Base-by-base conservation (phyloP, 2,797 vertebrate genomes). In the Hipposideros larvatus region DNA sequence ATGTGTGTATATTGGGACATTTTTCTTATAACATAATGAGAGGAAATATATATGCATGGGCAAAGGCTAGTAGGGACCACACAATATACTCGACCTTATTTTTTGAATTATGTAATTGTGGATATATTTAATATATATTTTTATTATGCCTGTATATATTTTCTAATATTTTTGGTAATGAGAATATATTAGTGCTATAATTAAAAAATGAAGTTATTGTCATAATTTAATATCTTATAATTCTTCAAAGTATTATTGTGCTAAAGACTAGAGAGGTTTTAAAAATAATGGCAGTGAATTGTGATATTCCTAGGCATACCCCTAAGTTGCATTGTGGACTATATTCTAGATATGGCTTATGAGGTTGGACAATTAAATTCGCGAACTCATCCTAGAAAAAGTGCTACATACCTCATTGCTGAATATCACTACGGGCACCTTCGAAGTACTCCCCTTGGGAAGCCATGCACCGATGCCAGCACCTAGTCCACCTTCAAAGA, bases 101-200 rank as follows among this genome's bases (percentile, higher is more conserved):
- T 92, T 66, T 82, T 26, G 61, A 51, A 24, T 34, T 21, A 34
- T n/a, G 61, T n/a, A 26, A 66, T 34, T 31, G 24, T 34, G 7
- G 28, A n/a, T n/a, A 28, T 68, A 70, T 88, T 90, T 48, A 83
- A 48, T 48, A 92, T 92, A 57, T 93, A 90, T 91, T 78, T 88
- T 48, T 19, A 57, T 86, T 63, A 71, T 3, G 21, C 28, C 37
- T 85, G 57, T 77, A 71, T 57, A 26, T 78, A 37, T 55, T 70
- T 95, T 80, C 46, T 79, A 22, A 87, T n/a, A 74, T 78, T 91
- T 86, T 92, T 53, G 79, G 4, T 26, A 34, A 61, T 63, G 41
- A 85, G 61, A 78, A 21, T 53, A 0, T 5, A 51, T 59, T 95
- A 16, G 1, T 59, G 92, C 95, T 90, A 80, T 13, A 92, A 74